Evolutionary conservation across 2,888 invertebrate species (phyloP), one percentile per base, ranked within the genome.

Genomic region (Diarsia rubi): DNA sequence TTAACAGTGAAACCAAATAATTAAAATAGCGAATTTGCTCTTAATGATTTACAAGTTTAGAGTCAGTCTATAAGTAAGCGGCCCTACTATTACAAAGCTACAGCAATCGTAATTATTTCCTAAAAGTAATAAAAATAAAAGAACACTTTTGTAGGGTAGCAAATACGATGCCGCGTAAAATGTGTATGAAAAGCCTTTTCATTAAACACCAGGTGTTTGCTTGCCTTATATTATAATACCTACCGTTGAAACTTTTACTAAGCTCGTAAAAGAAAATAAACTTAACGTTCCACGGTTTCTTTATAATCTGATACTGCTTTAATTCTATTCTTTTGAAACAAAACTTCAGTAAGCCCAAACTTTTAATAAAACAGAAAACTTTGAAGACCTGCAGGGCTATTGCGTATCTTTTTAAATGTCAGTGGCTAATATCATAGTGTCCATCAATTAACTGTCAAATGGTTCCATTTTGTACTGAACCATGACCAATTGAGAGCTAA

Each of bases 241-340:
- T 3, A 27, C 37, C 24, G 37, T 45, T 37, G 24, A 62, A 83
- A 79, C 66, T 79, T 73, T 60, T 31, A 16, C 31, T 31, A 16
- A 59, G 24, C 44, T 49, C 44, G 47, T 65, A 54, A 74, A 80
- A 73, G 42, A 67, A 74, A 67, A 75, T 57, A 67, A 84, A 84
- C 16, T 12, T 16, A 44, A 59, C n/a, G 42, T 57, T 62, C 44
- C 31, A 52, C n/a, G 57, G 67, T 64, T 64, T 52, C 66, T 62
- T n/a, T 71, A 65, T 47, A 81, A 81, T 54, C 52, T 75, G 52
- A 81, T 81, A 69, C 64, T 37, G n/a, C 44, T 42, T 65, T 67
- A 64, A 59, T 79, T 66, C 31, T 69, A 42, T 69, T 65, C 24
- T 31, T 54, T 42, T 44, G n/a, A 45, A 81, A 69, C n/a, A 64